These are phyloP conservation scores for Amphilophus citrinellus DNA, from an alignment of 2,113 vertebrate genomes.

Conservation along the genomic window DNA sequence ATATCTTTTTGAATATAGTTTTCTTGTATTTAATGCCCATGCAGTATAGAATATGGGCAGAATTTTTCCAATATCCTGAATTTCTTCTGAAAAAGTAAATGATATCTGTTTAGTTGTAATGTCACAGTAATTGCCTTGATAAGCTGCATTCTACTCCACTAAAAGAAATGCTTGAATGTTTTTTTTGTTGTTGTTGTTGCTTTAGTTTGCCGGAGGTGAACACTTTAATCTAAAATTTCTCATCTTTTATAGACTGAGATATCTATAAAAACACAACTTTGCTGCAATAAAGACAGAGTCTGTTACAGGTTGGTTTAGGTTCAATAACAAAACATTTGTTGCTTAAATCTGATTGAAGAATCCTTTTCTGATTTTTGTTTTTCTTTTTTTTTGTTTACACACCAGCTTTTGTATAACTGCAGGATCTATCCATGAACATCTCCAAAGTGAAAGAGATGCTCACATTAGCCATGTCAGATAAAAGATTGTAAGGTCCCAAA, in stretches of 20 bases:
- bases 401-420: neutral
- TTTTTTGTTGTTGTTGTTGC: neutral
- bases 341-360: neutral
- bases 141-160: neutral
- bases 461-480: neutral
- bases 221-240: neutral
- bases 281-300: neutral
- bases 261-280: neutral
- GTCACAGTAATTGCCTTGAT: neutral
- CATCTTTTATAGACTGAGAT: neutral
- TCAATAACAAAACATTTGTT: neutral
- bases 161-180: neutral
- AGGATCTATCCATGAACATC: neutral
- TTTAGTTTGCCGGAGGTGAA: neutral
- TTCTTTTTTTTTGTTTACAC: no score
- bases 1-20: neutral
- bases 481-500: neutral
- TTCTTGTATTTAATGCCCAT: neutral
- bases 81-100: neutral
- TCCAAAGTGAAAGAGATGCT: neutral
- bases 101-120: neutral
- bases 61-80: neutral
- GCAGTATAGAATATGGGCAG: neutral
- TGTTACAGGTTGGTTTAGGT: neutral
- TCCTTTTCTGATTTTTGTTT: neutral